Base-by-base conservation (phyloP, 2,888 invertebrate genomes). In the Drosophila recens region DNA sequence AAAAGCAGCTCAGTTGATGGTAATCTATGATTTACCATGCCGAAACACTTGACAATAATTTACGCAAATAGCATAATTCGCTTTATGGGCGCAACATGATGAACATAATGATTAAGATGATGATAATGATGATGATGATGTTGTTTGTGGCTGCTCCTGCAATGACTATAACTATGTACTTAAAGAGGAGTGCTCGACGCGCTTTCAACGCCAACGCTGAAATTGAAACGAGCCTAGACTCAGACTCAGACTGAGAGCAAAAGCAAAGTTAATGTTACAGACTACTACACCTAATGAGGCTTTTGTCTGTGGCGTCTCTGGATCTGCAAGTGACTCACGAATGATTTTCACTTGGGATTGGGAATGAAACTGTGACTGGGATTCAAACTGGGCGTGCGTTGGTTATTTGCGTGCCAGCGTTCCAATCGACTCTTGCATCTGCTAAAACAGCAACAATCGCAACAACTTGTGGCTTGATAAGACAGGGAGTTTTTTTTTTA, bases 171-270 rank as follows among this genome's bases (percentile, higher is more conserved):
- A 83, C 83, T 80, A 89, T 80, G 78, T 82, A 73, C 75, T 88
- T 87, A 83, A 83, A 67, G 86, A 74, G 83, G 84, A 76, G 83
- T 86, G 88, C 87, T 87, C 72, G 86, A 84, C 77, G 85, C 86
- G 88, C 88, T 89, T 86, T 88, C 84, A 80, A 90, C 87, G 87
- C 87, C 87, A 90, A 90, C 87, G 89, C 88, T 82, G 78, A 86
- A 88, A 86, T 69, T 67, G 81, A 87, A 86, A 75, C 85, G 82
- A 77, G 66, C 69, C 57, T 56, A 63, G 61, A 46, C 10, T 15
- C 10, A 43, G 48, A 30, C 27, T n/a, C 33, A 52, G 59, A 54
- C 46, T 46, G 42, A 52, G 54, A 58, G 43, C 49, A 36, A 67
- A n/a, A 49, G 52, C 67, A 45, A 45, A 69, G 54, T 52, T 73